These are phyloP conservation scores for Mythimna lalbum DNA, from an alignment of 2,888 invertebrate genomes.

Conservation along the genomic window DNA sequence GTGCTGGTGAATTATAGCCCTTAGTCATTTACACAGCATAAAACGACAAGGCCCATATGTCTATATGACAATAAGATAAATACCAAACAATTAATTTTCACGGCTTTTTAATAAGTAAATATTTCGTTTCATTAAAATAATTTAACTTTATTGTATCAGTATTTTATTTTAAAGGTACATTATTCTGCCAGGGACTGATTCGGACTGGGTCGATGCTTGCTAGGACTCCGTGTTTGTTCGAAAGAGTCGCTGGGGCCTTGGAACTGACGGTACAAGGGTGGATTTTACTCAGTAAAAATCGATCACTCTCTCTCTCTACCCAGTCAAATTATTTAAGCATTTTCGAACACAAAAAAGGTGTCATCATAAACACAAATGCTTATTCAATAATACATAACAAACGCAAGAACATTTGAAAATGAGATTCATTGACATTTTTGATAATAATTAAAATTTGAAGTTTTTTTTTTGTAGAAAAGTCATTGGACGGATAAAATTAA, in stretches of 20 bases:
- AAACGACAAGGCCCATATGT: too few species aligned
- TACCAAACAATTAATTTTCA: neutral
- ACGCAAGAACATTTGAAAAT: slow-evolving; percentile 12
- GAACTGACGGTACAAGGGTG: too few species aligned
- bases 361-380: neutral
- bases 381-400: slow-evolving; percentile 1
- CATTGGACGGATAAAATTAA: slow-evolving; percentile 39
- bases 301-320: too few species aligned
- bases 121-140: neutral
- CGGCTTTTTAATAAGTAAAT: neutral
- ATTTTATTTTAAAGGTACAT: neutral
- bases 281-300: too few species aligned
- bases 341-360: neutral
- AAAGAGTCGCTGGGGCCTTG: too few species aligned
- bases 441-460: neutral
- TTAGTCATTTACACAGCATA: too few species aligned
- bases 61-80: neutral
- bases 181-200: too few species aligned
- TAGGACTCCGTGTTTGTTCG: too few species aligned
- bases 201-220: too few species aligned
- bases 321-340: too few species aligned
- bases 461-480: neutral
- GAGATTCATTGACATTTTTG: slow-evolving; percentile 24
- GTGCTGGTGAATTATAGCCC: too few species aligned
- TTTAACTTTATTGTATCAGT: neutral